Evolutionary conservation across 2,797 vertebrate species (phyloP), one percentile per base, ranked within the genome.

Genomic region (Rachycentron canadum): DNA sequence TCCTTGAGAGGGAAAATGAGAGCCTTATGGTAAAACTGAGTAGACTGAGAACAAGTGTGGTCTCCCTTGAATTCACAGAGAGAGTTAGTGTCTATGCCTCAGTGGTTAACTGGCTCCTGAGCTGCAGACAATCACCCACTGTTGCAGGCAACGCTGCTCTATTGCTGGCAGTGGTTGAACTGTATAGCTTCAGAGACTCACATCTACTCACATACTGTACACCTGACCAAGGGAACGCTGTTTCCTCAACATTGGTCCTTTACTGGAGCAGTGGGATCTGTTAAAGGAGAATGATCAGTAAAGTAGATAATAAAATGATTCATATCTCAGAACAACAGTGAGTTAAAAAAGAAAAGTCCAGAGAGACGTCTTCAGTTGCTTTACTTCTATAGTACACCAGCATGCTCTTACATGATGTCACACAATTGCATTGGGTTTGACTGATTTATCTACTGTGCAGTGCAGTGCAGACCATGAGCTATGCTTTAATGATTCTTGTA

Each of bases 111-210:
- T 83, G 86, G 92, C 89, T 91, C 85, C 84, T 87, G 85, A 89
- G 83, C 78, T 58, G 73, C 73, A 91, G 84, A 93, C 91, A 92
- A 90, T 92, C 90, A 85, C 80, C 78, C 87, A 90, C 85, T 93
- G 90, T 92, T 92, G 83, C 79, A 81, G 73, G 52, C 69, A 69
- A 64, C 65, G 76, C 76, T 87, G 79, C 79, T 88, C 76, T 70
- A 56, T 65, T 64, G 60, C 86, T 84, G 89, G 77, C 84, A 67
- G 47, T 55, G 62, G 61, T 69, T 79, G 77, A 50, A n/a, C 56
- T 79, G 63, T 63, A 76, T 73, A 34, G 58, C 72, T 79, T 61
- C 59, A 71, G 60, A 73, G 56, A 78, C 28, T 63, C 69, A 23
- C 53, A 71, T 6, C 49, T 41, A 2, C 53, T 70, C 62, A 23